Base-by-base conservation (phyloP, 2,888 invertebrate species). In the Chloroclystis v-ata region DNA sequence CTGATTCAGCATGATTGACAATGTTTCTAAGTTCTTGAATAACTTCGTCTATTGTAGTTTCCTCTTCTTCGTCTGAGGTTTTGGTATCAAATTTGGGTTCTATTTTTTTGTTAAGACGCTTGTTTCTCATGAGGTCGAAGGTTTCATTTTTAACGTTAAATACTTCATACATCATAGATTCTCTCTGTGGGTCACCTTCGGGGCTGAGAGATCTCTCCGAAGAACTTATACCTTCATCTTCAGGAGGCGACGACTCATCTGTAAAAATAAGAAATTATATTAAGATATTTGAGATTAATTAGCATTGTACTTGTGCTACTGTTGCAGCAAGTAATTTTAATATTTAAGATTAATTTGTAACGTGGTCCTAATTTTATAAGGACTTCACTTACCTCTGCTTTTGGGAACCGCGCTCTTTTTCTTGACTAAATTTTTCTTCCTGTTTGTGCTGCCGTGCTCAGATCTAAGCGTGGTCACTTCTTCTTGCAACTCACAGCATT, bases 211-310 rank as follows among this genome's bases (percentile, higher is more conserved):
- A 94, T 58, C 92, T 88, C 70, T 95, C 95, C 0, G 95, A 95
- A 6, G 95, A 95, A 65, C 95, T 95, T 58, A 96, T 96, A 4
- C 95, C 95, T 87, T 95, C 95, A 67, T 95, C 95, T 80, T 95
- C 95, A 28, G 94, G 93, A 57, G 95, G 94, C 4, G 94, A 93
- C 30, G 93, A 92, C 65, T 90, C 91, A 63, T 89, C 91, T 91
- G 67, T 1, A 83, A 85, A 12, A 50, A 48, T 43, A 38, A 37
- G 20, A 33, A 33, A 13, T 25, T n/a, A 20, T 24, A 29, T 20
- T 9, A 9, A 1, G 9, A n/a, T n/a, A n/a, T n/a, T n/a, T n/a
- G n/a, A n/a, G n/a, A n/a, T n/a, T n/a, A n/a, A n/a, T n/a, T n/a
- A n/a, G n/a, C n/a, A n/a, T n/a, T n/a, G n/a, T n/a, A n/a, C n/a